A percentile compares a stretch with the other conserved stretches of the same genome.
These are phyloP conservation scores for Philopedon plagiatum DNA, from an alignment of 2,888 invertebrate genomes.

Conservation along the genomic window DNA sequence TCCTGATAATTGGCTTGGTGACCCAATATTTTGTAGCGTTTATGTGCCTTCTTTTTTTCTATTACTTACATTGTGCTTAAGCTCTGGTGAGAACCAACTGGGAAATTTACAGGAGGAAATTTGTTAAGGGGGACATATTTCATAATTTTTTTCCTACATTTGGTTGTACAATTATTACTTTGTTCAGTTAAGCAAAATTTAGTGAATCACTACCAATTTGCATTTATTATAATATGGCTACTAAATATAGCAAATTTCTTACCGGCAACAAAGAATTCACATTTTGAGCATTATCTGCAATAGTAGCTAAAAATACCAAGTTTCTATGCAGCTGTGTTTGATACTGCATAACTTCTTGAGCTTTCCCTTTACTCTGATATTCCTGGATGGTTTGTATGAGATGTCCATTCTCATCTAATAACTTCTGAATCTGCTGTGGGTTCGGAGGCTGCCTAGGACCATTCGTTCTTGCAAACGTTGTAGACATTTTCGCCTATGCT, in stretches of 20 bases:
- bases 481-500: constrained; percentile 73
- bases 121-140: too few relatives aligned
- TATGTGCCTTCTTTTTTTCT: too few relatives aligned
- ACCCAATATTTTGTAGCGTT: too few relatives aligned
- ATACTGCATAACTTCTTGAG: constrained; percentile 93
- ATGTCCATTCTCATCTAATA: constrained; percentile 97
- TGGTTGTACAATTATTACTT: too few relatives aligned
- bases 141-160: too few relatives aligned
- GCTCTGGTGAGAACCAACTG: too few relatives aligned
- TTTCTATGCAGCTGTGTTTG: constrained; percentile 96
- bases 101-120: too few relatives aligned
- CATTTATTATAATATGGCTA: too few relatives aligned
- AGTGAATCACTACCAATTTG: too few relatives aligned
- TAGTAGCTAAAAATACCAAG: constrained; percentile 93
- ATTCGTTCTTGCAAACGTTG: constrained; percentile 81
- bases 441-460: constrained; percentile 83
- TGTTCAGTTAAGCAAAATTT: too few relatives aligned
- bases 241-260: constrained; percentile 65
- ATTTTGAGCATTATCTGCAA: constrained; percentile 97
- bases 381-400: constrained; percentile 97
- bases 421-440: constrained; percentile 91
- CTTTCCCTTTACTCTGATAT: constrained; percentile 95
- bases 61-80: too few relatives aligned
- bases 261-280: constrained; percentile 91
- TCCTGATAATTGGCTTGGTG: too few relatives aligned